phyloP scores from a whole-genome alignment of 2,888 invertebrate species.

The Tortricodes alternella region DNA sequence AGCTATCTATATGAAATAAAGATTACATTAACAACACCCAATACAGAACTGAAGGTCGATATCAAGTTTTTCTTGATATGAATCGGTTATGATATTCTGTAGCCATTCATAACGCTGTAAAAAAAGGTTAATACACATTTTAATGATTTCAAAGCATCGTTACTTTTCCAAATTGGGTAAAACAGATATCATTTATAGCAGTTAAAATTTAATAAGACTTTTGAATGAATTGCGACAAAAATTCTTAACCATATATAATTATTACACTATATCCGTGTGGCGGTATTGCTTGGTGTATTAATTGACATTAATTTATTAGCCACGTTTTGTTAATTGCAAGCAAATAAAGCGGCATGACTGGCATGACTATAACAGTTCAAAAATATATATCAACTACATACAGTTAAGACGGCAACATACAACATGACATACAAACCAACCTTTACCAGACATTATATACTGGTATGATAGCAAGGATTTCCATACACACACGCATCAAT shows the following conservation, averaged over 20 bases:
- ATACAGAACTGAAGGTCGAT: too few relatives aligned
- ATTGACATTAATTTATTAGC: neutral
- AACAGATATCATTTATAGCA: conserved; percentile 26
- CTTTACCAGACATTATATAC: conserved; percentile 2
- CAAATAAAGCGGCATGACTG: neutral
- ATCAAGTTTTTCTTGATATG: conserved; percentile 6
- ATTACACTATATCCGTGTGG: neutral
- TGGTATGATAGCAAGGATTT: conserved; percentile 22
- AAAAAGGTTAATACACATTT: conserved; percentile 25
- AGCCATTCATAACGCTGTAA: neutral
- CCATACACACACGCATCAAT: conserved; percentile 28
- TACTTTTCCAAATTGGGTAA: conserved; percentile 20
- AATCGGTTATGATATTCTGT: conserved; percentile 20
- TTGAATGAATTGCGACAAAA: neutral
- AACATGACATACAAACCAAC: neutral
- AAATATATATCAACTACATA: neutral
- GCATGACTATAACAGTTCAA: neutral
- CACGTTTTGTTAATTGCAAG: neutral
- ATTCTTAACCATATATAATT: conserved; percentile 16
- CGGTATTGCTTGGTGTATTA: neutral
- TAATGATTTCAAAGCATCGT: conserved; percentile 20
- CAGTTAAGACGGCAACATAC: neutral
- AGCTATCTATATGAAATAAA: too few relatives aligned
- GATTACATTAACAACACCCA: too few relatives aligned
- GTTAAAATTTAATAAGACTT: conserved; percentile 14